Evolutionary conservation across 2,113 vertebrate genomes (phyloP).

Genomic region (Tachysurus fulvidraco): DNA sequence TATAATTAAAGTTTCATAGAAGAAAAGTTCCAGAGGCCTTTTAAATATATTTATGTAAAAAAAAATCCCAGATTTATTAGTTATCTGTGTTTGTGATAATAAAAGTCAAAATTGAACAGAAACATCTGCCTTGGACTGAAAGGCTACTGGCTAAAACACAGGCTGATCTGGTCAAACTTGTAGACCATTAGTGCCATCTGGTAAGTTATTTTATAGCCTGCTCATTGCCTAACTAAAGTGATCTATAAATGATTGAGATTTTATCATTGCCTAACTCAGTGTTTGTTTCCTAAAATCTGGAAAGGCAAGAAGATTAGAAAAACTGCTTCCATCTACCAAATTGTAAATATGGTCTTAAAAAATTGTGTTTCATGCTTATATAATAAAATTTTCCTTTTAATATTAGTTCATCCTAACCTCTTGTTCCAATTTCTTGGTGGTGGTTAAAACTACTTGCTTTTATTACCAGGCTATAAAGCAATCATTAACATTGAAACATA

Average conservation of each 20-base stretch:
- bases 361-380: not conserved
- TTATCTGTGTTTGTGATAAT: not conserved
- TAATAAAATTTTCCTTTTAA: not conserved
- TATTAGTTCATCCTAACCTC: not conserved
- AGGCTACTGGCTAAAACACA: not conserved
- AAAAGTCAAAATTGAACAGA: not conserved
- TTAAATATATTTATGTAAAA: not conserved
- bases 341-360: not conserved
- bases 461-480: not conserved
- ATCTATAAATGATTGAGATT: conserved; percentile 13
- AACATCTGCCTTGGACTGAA: not conserved
- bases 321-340: not conserved
- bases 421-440: not conserved
- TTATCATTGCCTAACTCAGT: not conserved
- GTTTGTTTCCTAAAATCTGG: not conserved
- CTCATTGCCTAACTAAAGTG: not conserved
- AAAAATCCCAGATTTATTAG: not conserved
- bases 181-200: not conserved
- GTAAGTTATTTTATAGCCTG: conserved; percentile 11
- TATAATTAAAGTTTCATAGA: conserved; percentile 8
- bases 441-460: not conserved
- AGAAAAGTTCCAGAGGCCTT: not conserved
- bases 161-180: not conserved
- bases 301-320: not conserved
- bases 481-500: not conserved